These are phyloP conservation scores for Hybognathus amarus DNA, from an alignment of 2,797 vertebrate genomes.

Conservation along the genomic window DNA sequence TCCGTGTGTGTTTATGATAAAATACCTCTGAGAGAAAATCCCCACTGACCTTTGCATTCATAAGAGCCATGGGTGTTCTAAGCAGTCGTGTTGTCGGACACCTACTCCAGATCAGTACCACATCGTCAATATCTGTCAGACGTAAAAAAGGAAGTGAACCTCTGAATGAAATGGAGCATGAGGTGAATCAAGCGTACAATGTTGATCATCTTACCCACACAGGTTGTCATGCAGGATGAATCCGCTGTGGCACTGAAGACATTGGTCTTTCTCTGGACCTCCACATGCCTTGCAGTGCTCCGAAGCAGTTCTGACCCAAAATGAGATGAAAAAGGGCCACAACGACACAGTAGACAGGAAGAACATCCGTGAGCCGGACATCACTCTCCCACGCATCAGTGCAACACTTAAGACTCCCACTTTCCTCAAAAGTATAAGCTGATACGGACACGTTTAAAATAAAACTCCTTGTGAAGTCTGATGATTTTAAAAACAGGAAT, in stretches of 20 bases:
- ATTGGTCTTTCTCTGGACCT: constrained; percentile 81
- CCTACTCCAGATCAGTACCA: constrained; percentile 80
- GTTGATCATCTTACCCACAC: constrained; percentile 83
- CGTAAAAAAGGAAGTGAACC: constrained; percentile 17
- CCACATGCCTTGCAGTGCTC: constrained; percentile 84
- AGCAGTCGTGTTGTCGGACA: constrained; percentile 86
- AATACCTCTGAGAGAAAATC: neutral
- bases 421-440: neutral
- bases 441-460: neutral
- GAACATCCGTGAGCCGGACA: constrained; percentile 25
- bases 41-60: constrained; percentile 86
- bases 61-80: constrained; percentile 92
- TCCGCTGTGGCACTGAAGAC: constrained; percentile 86
- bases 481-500: neutral
- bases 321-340: constrained; percentile 51
- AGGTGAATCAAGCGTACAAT: neutral
- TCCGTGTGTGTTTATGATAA: neutral
- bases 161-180: neutral
- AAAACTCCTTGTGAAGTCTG: neutral
- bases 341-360: constrained; percentile 63
- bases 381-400: constrained; percentile 14
- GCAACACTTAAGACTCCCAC: neutral
- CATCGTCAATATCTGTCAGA: constrained; percentile 90
- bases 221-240: constrained; percentile 87
- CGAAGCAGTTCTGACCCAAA: constrained; percentile 79